Conservation (phyloP, 2,113 vertebrate genomes). For the Epinephelus cyanopodus region DNA sequence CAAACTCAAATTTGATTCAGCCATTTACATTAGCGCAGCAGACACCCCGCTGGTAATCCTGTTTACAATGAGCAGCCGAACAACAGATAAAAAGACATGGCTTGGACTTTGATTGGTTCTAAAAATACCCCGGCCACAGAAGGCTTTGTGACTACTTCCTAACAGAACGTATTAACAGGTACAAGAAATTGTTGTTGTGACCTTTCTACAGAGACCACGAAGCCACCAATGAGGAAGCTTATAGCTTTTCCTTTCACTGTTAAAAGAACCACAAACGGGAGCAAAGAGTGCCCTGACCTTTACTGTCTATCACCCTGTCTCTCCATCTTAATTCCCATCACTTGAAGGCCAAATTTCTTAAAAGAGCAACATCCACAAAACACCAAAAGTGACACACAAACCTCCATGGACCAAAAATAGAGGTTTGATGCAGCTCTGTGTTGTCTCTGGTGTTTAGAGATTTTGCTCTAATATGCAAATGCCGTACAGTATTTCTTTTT, state of each 20-base stretch:
- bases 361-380: constrained; percentile 29
- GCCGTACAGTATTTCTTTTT: constrained; percentile 40
- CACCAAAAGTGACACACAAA: not conserved
- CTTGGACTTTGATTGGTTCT: constrained; percentile 30
- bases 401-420: not conserved
- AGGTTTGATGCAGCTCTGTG: not conserved
- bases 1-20: constrained; percentile 47
- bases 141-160: constrained; percentile 42
- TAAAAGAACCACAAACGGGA: constrained; percentile 21
- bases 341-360: constrained; percentile 7
- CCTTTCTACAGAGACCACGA: constrained; percentile 30
- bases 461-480: constrained; percentile 45
- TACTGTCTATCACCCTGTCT: not conserved
- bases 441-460: constrained; percentile 14
- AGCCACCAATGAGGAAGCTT: not conserved
- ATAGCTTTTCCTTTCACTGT: constrained; percentile 26
- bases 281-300: not conserved
- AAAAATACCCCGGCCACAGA: constrained; percentile 47
- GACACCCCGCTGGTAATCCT: constrained; percentile 46
- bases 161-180: constrained; percentile 35
- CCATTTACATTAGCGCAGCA: constrained; percentile 39
- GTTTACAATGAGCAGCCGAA: constrained; percentile 50
- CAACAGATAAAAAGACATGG: constrained; percentile 45
- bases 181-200: constrained; percentile 35
- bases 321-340: not conserved